Evolutionary conservation across 2,797 vertebrate genomes (phyloP).

Genomic region (Poeciliopsis turneri): DNA sequence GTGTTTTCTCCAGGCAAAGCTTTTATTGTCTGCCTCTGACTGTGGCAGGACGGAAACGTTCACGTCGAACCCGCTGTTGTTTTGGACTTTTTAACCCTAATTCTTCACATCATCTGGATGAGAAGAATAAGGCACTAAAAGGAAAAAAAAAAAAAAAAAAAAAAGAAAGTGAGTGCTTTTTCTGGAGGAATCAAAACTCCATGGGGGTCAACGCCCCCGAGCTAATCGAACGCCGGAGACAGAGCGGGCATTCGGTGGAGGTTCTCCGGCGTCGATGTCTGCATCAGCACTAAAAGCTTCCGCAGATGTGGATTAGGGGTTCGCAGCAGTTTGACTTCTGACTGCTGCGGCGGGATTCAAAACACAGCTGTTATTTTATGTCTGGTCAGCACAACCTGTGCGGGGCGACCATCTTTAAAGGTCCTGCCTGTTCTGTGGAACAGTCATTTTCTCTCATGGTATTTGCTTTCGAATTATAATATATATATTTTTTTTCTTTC

Average conservation of each 20-base stretch:
- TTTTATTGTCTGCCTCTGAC: conserved; percentile 28
- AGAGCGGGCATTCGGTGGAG: conserved; percentile 34
- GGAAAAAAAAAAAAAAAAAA: neutral
- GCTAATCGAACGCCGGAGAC: neutral
- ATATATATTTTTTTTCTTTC: conserved; percentile 17
- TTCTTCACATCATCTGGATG: neutral
- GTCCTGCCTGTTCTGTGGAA: conserved; percentile 32
- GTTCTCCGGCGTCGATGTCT: conserved; percentile 30
- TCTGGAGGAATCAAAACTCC: neutral
- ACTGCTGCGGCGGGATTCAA: conserved; percentile 49
- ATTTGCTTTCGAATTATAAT: conserved; percentile 80
- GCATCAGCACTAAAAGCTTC: conserved; percentile 53
- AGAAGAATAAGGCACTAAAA: neutral
- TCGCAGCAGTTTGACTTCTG: conserved; percentile 56
- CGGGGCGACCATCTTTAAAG: conserved; percentile 43
- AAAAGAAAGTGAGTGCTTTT: neutral
- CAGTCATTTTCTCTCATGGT: conserved; percentile 38
- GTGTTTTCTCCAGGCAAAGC: conserved; percentile 21
- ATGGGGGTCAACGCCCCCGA: conserved; percentile 20
- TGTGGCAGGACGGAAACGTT: neutral
- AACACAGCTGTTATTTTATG: conserved; percentile 66
- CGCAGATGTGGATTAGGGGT: conserved; percentile 59
- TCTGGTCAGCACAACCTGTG: conserved; percentile 70
- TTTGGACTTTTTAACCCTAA: neutral
- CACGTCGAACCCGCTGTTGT: neutral